Evolutionary conservation across 2,888 invertebrate genomes (phyloP).

Genomic region (Pasiphila rectangulata): DNA sequence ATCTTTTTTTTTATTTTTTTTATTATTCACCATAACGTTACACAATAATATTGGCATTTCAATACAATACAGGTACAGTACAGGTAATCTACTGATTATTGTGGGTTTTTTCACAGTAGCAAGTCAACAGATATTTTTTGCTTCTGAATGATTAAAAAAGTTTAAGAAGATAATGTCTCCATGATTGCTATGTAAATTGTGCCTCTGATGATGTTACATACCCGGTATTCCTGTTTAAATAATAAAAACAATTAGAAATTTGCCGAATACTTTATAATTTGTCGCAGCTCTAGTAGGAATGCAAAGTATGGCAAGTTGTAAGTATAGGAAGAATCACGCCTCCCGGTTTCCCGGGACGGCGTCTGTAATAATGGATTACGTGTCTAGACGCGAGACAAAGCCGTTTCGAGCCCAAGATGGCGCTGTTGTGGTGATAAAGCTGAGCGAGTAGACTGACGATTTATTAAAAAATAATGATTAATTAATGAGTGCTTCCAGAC

Average conservation of each 20-base stretch:
- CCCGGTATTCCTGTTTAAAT: too few relatives aligned
- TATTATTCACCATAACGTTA: too few relatives aligned
- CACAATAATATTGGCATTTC: too few relatives aligned
- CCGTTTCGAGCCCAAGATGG: conserved; percentile 58
- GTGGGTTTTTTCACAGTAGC: too few relatives aligned
- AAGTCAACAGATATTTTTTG: too few relatives aligned
- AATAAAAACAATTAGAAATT: not conserved
- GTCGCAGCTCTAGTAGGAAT: conserved; percentile 48
- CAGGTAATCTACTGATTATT: too few relatives aligned
- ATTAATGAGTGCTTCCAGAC: not conserved
- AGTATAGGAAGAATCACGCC: conserved; percentile 58
- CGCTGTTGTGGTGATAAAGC: conserved; percentile 9
- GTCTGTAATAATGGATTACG: conserved; percentile 76
- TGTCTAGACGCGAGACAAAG: conserved; percentile 75
- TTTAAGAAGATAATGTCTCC: too few relatives aligned
- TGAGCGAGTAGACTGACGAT: conserved; percentile 7
- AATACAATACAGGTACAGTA: too few relatives aligned
- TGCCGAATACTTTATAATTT: conserved; percentile 1
- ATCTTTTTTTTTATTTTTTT: too few relatives aligned
- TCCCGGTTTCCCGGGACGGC: conserved; percentile 48
- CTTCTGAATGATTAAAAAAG: too few relatives aligned
- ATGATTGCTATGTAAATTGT: too few relatives aligned
- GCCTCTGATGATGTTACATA: too few relatives aligned
- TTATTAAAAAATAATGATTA: not conserved
- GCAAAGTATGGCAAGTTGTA: conserved; percentile 59